Evolutionary conservation across 2,113 vertebrate species (phyloP).

Genomic region (Puntigrus tetrazona): DNA sequence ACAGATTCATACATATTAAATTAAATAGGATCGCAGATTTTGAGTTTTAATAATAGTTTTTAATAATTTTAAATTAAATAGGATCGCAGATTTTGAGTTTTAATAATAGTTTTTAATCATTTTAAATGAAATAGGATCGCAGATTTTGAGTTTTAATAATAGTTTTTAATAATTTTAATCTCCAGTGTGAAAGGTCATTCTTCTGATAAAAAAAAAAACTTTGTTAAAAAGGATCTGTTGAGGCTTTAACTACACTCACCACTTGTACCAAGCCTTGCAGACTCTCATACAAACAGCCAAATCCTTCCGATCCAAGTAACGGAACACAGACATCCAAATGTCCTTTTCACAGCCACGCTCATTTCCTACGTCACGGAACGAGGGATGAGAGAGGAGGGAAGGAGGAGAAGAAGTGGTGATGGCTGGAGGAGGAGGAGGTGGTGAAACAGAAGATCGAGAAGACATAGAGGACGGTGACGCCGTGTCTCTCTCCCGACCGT

Average conservation of each 20-base stretch:
- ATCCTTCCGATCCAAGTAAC: conserved; percentile 86
- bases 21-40: background rate
- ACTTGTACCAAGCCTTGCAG: conserved; percentile 99
- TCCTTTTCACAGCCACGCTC: conserved; percentile 84
- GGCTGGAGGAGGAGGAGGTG: conserved; percentile 51
- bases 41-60: too few relatives aligned
- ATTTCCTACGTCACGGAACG: conserved; percentile 73
- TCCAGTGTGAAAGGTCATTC: background rate
- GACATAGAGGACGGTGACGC: conserved; percentile 67
- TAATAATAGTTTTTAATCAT: too few relatives aligned
- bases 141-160: too few relatives aligned
- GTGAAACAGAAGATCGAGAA: conserved; percentile 62
- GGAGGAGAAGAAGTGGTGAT: conserved; percentile 61
- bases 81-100: too few relatives aligned
- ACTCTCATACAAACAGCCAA: conserved; percentile 96
- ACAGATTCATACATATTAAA: background rate
- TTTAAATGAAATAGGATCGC: background rate
- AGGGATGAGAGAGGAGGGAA: conserved; percentile 68
- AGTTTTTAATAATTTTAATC: too few relatives aligned
- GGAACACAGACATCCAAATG: conserved; percentile 96
- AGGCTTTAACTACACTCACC: conserved; percentile 78
- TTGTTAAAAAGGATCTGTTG: too few relatives aligned
- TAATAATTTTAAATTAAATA: too few relatives aligned
- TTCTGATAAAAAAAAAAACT: background rate
- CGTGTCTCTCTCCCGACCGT: conserved; percentile 52